Percentiles rank a stretch among this genome's conserved stretches.
Evolutionary conservation across 64 coral and sea anemone species (phyloP).

Genomic region (Montipora capricornis): DNA sequence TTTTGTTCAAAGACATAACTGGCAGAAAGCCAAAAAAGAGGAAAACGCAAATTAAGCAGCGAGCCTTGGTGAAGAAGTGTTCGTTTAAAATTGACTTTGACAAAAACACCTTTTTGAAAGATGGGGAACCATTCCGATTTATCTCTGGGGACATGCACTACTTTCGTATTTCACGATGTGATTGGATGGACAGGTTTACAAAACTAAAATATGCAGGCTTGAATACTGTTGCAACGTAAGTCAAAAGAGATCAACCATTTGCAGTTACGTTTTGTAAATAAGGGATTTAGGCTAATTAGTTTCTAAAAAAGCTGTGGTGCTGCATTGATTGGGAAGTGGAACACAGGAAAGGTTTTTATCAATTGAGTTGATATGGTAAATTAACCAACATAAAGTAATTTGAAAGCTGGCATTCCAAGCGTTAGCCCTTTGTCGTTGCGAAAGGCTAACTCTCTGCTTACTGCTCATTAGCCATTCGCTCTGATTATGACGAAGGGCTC

Average conservation of each 20-base stretch:
- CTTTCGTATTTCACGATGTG: conserved; percentile 59
- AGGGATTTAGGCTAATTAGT: too few species aligned
- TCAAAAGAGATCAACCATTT: neutral
- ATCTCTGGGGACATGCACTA: conserved; percentile 84
- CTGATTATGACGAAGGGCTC: too few species aligned
- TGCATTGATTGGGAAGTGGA: too few species aligned
- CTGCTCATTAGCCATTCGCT: too few species aligned
- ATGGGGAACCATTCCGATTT: conserved; percentile 80
- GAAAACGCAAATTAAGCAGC: neutral
- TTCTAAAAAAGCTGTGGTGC: too few species aligned
- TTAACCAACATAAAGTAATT: too few species aligned
- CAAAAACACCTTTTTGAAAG: conserved; percentile 77
- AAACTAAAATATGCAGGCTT: conserved; percentile 74
- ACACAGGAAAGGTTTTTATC: too few species aligned
- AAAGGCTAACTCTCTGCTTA: too few species aligned
- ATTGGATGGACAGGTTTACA: conserved; percentile 80
- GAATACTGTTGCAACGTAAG: conserved; percentile 82
- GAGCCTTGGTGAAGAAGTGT: neutral
- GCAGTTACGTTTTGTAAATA: too few species aligned
- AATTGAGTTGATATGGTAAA: too few species aligned
- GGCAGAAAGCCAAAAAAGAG: conserved; percentile 11
- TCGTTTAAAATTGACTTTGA: conserved; percentile 85
- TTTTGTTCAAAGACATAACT: neutral
- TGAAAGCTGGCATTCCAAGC: too few species aligned
- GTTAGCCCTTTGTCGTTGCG: too few species aligned